Percentiles rank a stretch among this genome's conserved stretches.
Conservation (phyloP, 2,113 vertebrate species). For the Desmodus rotundus region DNA sequence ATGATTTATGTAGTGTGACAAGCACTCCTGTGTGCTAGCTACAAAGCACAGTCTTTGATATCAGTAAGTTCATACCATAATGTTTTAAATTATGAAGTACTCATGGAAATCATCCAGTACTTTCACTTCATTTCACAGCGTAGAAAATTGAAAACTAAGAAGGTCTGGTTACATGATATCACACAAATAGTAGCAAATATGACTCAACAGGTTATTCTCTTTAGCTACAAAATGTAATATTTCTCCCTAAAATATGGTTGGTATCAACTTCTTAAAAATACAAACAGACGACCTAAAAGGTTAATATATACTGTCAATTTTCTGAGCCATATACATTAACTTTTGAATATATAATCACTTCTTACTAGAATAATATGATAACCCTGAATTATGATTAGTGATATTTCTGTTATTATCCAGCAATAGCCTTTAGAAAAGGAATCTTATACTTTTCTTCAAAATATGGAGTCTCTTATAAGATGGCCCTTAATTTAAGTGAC, state of each 20-base stretch:
- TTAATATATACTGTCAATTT: background rate
- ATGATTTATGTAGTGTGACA: background rate
- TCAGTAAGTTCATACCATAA: background rate
- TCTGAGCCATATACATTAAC: background rate
- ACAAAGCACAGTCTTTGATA: background rate
- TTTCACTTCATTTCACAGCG: background rate
- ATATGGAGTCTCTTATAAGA: background rate
- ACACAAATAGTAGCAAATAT: background rate
- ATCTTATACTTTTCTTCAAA: background rate
- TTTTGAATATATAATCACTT: background rate
- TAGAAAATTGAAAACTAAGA: background rate
- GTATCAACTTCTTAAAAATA: background rate
- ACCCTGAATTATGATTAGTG: background rate
- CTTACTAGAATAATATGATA: background rate
- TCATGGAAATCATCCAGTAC: background rate
- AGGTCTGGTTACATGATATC: background rate
- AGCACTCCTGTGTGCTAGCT: background rate
- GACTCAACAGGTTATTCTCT: background rate
- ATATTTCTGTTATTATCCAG: background rate
- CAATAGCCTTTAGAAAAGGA: background rate
- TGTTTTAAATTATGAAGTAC: background rate
- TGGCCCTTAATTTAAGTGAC: background rate
- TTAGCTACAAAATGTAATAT: background rate
- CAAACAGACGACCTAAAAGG: background rate
- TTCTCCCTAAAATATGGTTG: slow-evolving; percentile 3